Conservation (phyloP, 2,888 invertebrate species). For the Omphaloscelis lunosa region DNA sequence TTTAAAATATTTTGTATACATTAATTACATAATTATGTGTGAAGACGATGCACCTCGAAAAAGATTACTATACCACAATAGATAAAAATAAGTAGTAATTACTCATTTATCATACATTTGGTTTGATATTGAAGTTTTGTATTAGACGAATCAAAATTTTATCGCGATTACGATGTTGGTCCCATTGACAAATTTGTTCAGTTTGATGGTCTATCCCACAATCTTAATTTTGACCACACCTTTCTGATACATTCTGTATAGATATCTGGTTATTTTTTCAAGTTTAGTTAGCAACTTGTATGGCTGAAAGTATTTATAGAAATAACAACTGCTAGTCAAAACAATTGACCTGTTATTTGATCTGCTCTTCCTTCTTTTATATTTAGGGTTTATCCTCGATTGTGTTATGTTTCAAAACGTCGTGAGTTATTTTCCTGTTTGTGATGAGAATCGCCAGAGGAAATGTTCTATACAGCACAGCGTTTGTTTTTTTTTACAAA, state of each 20-base stretch:
- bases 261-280: background rate
- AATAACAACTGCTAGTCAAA: background rate
- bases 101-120: background rate
- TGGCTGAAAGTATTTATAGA: background rate
- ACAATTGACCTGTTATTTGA: background rate
- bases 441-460: background rate
- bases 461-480: background rate
- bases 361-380: background rate
- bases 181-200: background rate
- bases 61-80: no score
- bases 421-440: conserved; percentile 29
- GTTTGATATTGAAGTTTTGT: background rate
- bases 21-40: no score
- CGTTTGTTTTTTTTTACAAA: conserved; percentile 12
- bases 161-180: background rate
- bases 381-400: conserved; percentile 6
- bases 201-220: no score
- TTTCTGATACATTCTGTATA: background rate
- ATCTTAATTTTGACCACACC: background rate
- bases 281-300: background rate
- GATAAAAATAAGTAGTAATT: no score
- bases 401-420: conserved; percentile 21
- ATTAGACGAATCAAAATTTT: background rate
- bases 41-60: no score
- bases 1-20: no score